A percentile compares a stretch with the other conserved stretches of the same genome.
These are phyloP conservation scores for Pelochelys cantorii DNA, from an alignment of 2,797 vertebrate genomes.

Conservation along the genomic window DNA sequence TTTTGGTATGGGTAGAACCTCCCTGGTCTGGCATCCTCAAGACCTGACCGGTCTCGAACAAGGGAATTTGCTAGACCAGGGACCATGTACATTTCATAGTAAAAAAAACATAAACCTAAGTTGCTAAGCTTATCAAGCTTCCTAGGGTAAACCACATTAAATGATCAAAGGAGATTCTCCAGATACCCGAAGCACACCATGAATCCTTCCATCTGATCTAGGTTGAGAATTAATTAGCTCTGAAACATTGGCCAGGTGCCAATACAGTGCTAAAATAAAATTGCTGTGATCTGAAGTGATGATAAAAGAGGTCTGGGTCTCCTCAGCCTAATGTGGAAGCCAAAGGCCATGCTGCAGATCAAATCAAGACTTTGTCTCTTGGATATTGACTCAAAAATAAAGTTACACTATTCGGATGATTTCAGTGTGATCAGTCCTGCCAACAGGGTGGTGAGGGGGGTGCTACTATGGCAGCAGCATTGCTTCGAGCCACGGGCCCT, in stretches of 20 bases:
- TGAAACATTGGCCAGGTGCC: neutral
- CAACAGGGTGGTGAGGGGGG: too few species aligned
- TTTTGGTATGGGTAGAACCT: neutral
- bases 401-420: neutral
- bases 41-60: too few species aligned
- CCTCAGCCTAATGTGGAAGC: neutral
- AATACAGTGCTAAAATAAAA: neutral
- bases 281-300: neutral
- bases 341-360: neutral
- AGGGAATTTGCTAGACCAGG: too few species aligned
- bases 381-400: neutral
- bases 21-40: too few species aligned
- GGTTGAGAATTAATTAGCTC: neutral
- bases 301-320: neutral
- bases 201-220: neutral
- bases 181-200: neutral
- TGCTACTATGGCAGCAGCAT: too few species aligned
- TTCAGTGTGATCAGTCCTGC: neutral
- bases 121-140: neutral
- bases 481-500: too few species aligned
- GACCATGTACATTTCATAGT: neutral
- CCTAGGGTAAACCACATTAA: neutral
- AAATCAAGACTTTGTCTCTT: neutral
- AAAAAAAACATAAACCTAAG: neutral
- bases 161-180: neutral